These are phyloP conservation scores for Cantharis nigra DNA, from an alignment of 2,888 invertebrate genomes.

Conservation along the genomic window DNA sequence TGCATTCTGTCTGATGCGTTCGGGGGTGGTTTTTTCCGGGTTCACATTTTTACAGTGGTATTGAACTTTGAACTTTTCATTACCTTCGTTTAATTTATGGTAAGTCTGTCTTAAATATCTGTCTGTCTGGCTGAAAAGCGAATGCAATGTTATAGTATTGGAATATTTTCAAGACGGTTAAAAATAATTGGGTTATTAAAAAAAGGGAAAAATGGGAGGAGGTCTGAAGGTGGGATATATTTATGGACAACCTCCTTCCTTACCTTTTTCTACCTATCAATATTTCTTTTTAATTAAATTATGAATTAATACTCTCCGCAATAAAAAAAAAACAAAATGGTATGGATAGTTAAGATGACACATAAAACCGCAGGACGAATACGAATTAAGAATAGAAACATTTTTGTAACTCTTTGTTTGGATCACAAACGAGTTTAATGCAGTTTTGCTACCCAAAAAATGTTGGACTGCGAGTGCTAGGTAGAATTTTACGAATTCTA, in stretches of 20 bases:
- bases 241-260: background rate
- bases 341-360: background rate
- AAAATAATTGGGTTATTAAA: background rate
- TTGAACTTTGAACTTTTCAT: conserved; percentile 27
- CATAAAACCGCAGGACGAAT: background rate
- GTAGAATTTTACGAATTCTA: background rate
- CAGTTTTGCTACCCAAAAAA: background rate
- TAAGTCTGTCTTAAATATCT: background rate
- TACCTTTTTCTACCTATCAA: background rate
- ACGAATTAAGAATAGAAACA: background rate
- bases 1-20: conserved; percentile 38
- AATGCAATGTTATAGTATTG: background rate
- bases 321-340: background rate
- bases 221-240: background rate
- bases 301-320: background rate
- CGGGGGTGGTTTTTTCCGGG: conserved; percentile 16
- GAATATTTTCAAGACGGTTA: background rate
- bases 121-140: background rate
- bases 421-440: background rate
- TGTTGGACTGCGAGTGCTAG: background rate
- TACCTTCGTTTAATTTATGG: background rate
- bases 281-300: background rate
- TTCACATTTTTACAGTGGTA: conserved; percentile 26
- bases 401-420: background rate
- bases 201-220: background rate